phyloP scores from a whole-genome alignment of 30 jellyfish, hydroid and myxozoan genomes.

The Mastigias papua region DNA sequence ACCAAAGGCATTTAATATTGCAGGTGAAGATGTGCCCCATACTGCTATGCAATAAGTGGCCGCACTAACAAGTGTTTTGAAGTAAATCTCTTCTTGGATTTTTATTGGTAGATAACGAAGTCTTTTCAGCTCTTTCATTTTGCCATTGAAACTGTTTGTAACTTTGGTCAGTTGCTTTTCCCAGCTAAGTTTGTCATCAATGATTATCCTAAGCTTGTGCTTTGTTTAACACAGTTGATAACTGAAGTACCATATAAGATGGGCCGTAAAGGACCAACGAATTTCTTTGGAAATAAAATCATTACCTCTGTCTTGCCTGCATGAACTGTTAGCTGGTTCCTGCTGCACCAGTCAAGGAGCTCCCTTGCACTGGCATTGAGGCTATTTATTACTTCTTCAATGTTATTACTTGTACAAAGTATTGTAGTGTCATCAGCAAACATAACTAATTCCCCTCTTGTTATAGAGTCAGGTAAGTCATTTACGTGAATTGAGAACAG shows the following conservation, averaged over 20 bases:
- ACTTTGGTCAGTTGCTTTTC: no score
- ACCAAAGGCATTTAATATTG: conserved; percentile 9
- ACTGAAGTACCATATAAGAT: conserved; percentile 4
- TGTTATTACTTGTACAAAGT: neutral
- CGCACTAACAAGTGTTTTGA: conserved; percentile 17
- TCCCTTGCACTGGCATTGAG: conserved; percentile 13
- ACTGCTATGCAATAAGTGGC: conserved; percentile 23
- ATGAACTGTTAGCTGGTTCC: conserved; percentile 28
- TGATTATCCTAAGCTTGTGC: conserved; percentile 41
- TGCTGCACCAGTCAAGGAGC: conserved; percentile 17
- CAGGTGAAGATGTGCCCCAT: conserved; percentile 59
- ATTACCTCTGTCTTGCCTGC: conserved; percentile 42
- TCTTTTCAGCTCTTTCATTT: no score
- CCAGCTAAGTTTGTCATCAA: conserved; percentile 44
- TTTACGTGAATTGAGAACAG: conserved; percentile 44
- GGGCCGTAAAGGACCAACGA: conserved; percentile 43
- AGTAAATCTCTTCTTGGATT: no score
- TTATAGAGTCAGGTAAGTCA: conserved; percentile 58
- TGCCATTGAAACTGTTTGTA: no score
- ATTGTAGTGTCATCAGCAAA: conserved; percentile 60
- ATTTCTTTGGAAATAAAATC: conserved; percentile 16
- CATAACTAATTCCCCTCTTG: conserved; percentile 20
- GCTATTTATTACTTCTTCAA: conserved; percentile 6
- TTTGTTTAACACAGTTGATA: conserved; percentile 16
- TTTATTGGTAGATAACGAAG: no score